These are phyloP conservation scores for Physocephala rufipes DNA, from an alignment of 2,888 invertebrate genomes.

Conservation along the genomic window DNA sequence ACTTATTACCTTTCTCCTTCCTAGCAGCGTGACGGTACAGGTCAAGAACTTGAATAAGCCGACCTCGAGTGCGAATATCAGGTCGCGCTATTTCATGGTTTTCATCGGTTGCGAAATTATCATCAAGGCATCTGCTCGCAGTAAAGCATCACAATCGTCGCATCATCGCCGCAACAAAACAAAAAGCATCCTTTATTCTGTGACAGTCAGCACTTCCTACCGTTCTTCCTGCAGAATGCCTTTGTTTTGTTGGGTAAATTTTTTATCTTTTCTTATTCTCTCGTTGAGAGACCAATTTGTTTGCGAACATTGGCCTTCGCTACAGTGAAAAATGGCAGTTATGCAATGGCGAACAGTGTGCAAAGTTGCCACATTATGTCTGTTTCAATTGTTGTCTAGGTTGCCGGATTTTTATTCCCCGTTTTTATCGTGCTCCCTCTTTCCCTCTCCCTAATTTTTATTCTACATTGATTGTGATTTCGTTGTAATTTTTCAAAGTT, in stretches of 20 bases:
- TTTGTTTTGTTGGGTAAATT: background rate
- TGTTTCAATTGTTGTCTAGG: slow-evolving; percentile 15
- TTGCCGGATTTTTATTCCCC: background rate
- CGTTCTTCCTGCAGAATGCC: background rate
- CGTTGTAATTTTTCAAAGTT: slow-evolving; percentile 18
- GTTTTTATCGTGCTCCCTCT: too few species aligned
- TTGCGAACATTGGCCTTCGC: slow-evolving; percentile 29
- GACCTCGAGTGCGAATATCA: background rate
- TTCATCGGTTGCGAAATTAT: too few species aligned
- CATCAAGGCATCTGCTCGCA: too few species aligned
- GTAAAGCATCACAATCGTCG: too few species aligned
- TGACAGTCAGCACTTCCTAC: slow-evolving; percentile 7
- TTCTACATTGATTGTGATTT: too few species aligned
- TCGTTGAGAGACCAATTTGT: slow-evolving; percentile 35
- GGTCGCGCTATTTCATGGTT: too few species aligned
- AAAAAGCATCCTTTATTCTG: slow-evolving; percentile 4
- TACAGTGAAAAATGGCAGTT: background rate
- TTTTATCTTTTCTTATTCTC: slow-evolving; percentile 19
- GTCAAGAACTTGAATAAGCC: slow-evolving; percentile 35
- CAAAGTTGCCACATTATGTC: background rate
- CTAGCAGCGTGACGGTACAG: slow-evolving; percentile 11
- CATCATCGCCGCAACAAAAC: background rate
- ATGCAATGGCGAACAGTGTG: background rate
- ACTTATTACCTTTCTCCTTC: background rate
- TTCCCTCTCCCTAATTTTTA: too few species aligned